Percentiles rank a stretch among this genome's conserved stretches.
Evolutionary conservation across 1,140 invertebrate genomes (phyloP).

Genomic region (Penaeus chinensis): DNA sequence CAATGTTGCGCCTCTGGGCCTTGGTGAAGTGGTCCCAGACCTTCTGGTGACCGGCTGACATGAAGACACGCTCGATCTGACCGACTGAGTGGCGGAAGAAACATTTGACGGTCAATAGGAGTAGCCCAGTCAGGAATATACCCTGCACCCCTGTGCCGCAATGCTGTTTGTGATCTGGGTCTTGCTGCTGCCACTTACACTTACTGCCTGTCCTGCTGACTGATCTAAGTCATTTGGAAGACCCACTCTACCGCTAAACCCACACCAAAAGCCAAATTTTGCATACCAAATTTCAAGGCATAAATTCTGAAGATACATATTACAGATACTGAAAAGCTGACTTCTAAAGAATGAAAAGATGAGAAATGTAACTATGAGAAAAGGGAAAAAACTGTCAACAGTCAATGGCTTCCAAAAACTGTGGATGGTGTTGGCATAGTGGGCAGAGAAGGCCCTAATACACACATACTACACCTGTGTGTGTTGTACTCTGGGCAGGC

Average conservation of each 20-base stretch:
- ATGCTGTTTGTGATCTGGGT: conserved; percentile 5
- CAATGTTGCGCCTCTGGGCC: conserved; percentile 97
- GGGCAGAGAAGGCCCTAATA: conserved; percentile 25
- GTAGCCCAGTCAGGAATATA: conserved; percentile 67
- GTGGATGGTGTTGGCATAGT: conserved; percentile 21
- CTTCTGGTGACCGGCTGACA: conserved; percentile 93
- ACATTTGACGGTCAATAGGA: conserved; percentile 60
- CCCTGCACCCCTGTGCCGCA: conserved; percentile 59
- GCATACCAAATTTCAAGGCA: too few species aligned
- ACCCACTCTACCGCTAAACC: conserved; percentile 5
- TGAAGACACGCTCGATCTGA: conserved; percentile 97
- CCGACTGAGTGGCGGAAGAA: conserved; percentile 77
- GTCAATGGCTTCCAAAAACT: not conserved
- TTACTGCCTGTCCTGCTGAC: conserved; percentile 60
- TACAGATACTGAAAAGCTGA: too few species aligned
- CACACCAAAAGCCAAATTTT: not conserved
- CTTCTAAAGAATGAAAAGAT: too few species aligned
- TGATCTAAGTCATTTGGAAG: conserved; percentile 43
- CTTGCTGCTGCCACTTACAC: conserved; percentile 38
- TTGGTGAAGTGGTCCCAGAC: conserved; percentile 99
- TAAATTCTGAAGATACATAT: too few species aligned
- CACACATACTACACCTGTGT: conserved; percentile 58
- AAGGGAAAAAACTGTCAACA: not conserved
- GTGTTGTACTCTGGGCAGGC: conserved; percentile 32
- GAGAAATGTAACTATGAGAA: not conserved